Evolutionary conservation across 2,113 vertebrate species (phyloP), one percentile per base, ranked within the genome.

Genomic region (Haemorhous mexicanus): DNA sequence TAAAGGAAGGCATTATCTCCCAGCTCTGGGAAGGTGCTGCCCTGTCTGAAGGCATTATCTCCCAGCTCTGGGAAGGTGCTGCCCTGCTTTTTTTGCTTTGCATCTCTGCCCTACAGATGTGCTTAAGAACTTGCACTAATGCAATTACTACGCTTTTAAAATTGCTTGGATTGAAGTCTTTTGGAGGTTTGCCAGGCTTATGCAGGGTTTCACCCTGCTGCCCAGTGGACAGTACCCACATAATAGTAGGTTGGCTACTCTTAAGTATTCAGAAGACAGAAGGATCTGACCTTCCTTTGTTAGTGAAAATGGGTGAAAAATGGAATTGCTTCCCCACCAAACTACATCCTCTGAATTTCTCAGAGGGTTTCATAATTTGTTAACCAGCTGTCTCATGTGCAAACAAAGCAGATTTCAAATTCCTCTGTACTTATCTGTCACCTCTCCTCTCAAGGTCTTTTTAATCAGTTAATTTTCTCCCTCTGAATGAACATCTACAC

Each of bases 401-500:
- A 92, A 95, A 89, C 64, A 90, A 90, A 96, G 46, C 58, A 86
- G 73, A 90, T 96, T 90, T 92, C 69, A 82, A 89, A 84, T 73
- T 84, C 47, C 35, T 78, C 53, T 79, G 56, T 87, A 84, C 44
- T 75, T 70, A 84, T 37, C 83, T 93, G 76, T 64, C 83, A 89
- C 41, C 41, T 94, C 50, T 92, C 56, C 58, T 89, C 52, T 95
- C 68, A 93, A 88, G 72, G 86, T 94, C 90, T 81, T 96, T 90
- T 87, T 87, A 64, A 92, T 93, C 73, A 92, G 80, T 87, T 90
- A 72, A 92, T 90, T 90, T 95, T 84, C 83, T 97, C 41, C 67
- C 83, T 94, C 52, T 81, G 76, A 81, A 64, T 84, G 76, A 90
- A 61, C 46, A 72, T 84, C 47, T 95, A 68, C 68, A 46, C 37